phyloP scores from a whole-genome alignment of 2,888 invertebrate genomes.

The Cataglyphis albicans region DNA sequence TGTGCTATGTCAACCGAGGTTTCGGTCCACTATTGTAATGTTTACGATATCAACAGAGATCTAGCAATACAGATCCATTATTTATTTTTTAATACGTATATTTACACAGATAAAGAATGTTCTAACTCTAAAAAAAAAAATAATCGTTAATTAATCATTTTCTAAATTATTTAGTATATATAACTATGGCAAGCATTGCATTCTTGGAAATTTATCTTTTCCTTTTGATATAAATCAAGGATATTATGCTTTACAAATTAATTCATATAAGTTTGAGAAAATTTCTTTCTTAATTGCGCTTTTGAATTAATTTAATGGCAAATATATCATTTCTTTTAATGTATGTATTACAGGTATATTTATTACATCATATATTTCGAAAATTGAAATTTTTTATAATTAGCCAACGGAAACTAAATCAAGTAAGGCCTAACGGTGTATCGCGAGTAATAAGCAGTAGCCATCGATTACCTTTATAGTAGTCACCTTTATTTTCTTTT shows the following conservation, averaged over 20 bases:
- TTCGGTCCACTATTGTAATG: not conserved
- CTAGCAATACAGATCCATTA: not conserved
- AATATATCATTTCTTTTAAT: not conserved
- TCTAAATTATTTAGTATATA: not conserved
- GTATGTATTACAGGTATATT: not conserved
- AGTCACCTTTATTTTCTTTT: constrained; percentile 55
- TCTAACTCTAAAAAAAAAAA: not conserved
- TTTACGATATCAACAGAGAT: not conserved
- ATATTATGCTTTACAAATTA: not conserved
- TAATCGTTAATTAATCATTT: not conserved
- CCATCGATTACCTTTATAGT: constrained; percentile 64
- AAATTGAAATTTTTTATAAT: not conserved
- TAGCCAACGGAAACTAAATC: constrained; percentile 55
- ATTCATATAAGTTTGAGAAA: not conserved
- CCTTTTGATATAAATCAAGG: not conserved
- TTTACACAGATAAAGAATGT: not conserved
- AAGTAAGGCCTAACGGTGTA: constrained; percentile 56
- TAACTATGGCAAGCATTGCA: not conserved
- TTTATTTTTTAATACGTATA: not conserved
- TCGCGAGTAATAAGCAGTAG: constrained; percentile 63
- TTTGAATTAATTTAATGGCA: not conserved
- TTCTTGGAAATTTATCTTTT: not conserved
- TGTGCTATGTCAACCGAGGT: constrained; percentile 51
- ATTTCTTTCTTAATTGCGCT: not conserved
- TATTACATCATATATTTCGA: not conserved